Base-by-base conservation (phyloP, 1,140 invertebrate genomes). In the Colletes gigas region DNA sequence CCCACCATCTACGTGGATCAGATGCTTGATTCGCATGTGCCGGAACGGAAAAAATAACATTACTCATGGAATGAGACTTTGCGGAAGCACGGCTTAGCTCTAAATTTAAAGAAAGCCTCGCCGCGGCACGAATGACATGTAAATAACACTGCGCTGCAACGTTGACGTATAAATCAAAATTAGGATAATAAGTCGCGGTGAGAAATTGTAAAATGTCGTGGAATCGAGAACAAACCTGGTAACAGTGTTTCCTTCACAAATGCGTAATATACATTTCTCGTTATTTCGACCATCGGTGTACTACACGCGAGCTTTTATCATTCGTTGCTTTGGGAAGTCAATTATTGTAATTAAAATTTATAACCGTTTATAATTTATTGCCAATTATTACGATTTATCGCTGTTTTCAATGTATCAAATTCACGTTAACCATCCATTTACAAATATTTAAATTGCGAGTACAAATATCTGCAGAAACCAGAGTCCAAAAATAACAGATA, bases 1-100 rank as follows among this genome's bases (percentile, higher is more conserved):
- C 66, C 50, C 14, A 54, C 52, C 70, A 59, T 62, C 57, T 73
- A 83, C 81, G 65, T 68, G 57, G 60, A 66, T 86, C 81, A 85
- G 59, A 59, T 83, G 77, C 67, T 54, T 78, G 70, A 80, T 77
- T 76, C 74, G 62, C 65, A 69, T 60, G 69, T 15, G 59, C 30
- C 52, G 52, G 62, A 8, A 70, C 19, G 17, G 4, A n/a, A 73
- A 62, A 66, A 71, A 66, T 76, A 41, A 82, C 54, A 69, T 72
- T 70, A 54, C 17, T 68, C 12, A 21, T 17, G 7, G 52, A 74
- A 73, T 39, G 69, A 63, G 39, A 63, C 50, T 47, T 66, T 15
- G 44, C 52, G 17, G 12, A 6, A 0, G 39, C 78, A 81, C 78
- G 72, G 52, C 17, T 17, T 30, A 17, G 14, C 65, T 17, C 52